Conservation (phyloP, 2,113 vertebrate species). For the Dolichotis patagonum region DNA sequence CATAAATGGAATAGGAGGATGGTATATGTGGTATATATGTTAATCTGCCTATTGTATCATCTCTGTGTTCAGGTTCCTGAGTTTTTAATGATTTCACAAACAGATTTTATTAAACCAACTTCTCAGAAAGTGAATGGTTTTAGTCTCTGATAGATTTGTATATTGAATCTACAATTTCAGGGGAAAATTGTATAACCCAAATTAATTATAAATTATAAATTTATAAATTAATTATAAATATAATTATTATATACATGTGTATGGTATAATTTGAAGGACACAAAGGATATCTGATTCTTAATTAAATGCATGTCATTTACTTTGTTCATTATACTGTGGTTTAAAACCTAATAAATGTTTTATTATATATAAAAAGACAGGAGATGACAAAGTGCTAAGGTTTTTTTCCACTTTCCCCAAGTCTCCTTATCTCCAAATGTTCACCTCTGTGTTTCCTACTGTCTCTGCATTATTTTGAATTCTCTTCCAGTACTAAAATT, state of each 20-base stretch:
- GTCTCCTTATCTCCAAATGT: background rate
- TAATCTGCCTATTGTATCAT: too few relatives aligned
- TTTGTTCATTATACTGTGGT: background rate
- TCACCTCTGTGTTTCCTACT: background rate
- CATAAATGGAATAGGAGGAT: background rate
- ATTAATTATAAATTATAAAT: background rate
- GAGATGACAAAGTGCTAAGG: background rate
- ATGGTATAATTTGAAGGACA: background rate
- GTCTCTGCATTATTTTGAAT: background rate
- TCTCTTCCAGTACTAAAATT: background rate
- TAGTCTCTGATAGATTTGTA: background rate
- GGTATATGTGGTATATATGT: too few relatives aligned
- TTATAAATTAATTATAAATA: background rate
- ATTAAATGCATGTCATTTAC: background rate
- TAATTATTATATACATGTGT: rapidly evolving
- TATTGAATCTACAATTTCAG: background rate
- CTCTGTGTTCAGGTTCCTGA: background rate
- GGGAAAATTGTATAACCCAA: background rate
- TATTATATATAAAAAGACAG: background rate
- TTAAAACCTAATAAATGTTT: background rate
- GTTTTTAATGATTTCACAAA: background rate
- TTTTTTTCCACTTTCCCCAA: background rate
- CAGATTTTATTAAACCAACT: background rate
- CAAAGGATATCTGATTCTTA: background rate
- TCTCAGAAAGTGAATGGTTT: background rate